phyloP scores from a whole-genome alignment of 2,797 vertebrate species.

The Huso huso region DNA sequence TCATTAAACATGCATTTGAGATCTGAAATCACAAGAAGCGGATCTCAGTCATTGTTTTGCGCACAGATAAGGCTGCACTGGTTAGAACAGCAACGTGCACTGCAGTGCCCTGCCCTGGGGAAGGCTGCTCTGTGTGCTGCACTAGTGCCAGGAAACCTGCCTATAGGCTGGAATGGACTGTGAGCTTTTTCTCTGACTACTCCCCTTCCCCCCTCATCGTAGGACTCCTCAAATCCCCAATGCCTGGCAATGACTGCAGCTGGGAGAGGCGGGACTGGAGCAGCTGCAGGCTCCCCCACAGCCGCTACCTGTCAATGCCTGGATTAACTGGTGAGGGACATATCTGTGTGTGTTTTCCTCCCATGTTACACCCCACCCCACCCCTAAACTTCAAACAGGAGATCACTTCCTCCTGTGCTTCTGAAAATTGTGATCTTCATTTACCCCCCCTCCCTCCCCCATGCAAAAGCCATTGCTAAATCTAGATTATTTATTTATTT shows the following conservation, averaged over 20 bases:
- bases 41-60: too few species aligned
- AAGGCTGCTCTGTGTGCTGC: too few species aligned
- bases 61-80: too few species aligned
- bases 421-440: neutral
- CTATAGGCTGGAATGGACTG: constrained; percentile 16
- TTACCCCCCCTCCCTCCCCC: neutral
- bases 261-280: constrained; percentile 47
- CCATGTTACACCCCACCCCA: constrained; percentile 5
- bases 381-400: neutral
- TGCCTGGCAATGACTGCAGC: constrained; percentile 33
- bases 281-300: constrained; percentile 39
- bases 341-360: constrained; percentile 17
- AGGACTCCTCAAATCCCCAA: constrained; percentile 39
- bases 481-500: too few species aligned
- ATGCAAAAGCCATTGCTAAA: neutral
- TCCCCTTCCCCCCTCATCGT: constrained; percentile 12
- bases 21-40: too few species aligned
- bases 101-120: too few species aligned
- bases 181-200: constrained; percentile 22
- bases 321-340: constrained; percentile 41
- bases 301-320: constrained; percentile 37
- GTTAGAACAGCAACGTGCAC: too few species aligned
- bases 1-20: too few species aligned
- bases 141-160: too few species aligned
- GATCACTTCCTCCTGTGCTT: too few species aligned